Evolutionary conservation across 2,113 vertebrate genomes (phyloP), one percentile per base, ranked within the genome.

Genomic region (Cryptomyrus ogoouensis): DNA sequence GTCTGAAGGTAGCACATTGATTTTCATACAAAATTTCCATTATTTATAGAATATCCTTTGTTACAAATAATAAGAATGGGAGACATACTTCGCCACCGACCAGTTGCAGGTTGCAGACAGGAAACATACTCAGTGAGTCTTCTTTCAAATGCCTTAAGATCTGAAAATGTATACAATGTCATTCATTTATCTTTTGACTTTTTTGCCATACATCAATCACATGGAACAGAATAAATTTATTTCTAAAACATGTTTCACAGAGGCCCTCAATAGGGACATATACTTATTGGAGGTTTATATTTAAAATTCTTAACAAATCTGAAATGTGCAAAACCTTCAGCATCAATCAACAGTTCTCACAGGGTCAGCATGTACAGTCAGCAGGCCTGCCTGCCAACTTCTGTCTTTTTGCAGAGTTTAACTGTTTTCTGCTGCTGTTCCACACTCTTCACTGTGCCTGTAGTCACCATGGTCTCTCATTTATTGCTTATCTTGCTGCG

Each of bases 141-240:
- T 94, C 98, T 97, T 94, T 99, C 98, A 95, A 99, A 99, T 89
- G 98, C 98, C 95, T 99, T 99, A 90, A 99, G 95, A 95, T 99
- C 98, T 99, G 93, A 50, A 49, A 47, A 70, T 70, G 24, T 44
- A 49, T 27, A 88, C 5, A 17, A 88, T 56, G 52, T 27, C 84
- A 87, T 84, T 49, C 5, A 44, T 70, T 66, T 44, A 39, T 9
- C 56, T 13, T 27, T 70, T 9, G 7, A 66, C 62, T 66, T 44
- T 62, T 21, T 56, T n/a, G 19, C 21, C 58, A 66, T 84, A 84
- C 9, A 42, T 84, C 42, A 24, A 46, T 35, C 42, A 46, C 80
- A 83, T 6, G 21, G 17, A 83, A 21, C 35, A 31, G n/a, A 74
- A 31, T 53, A 70, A 12, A 17, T 17, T 31, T 31, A 31, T 39